Base-by-base conservation (phyloP, 92 coral and sea anemone genomes). In the Umimayanthus chanpuru region DNA sequence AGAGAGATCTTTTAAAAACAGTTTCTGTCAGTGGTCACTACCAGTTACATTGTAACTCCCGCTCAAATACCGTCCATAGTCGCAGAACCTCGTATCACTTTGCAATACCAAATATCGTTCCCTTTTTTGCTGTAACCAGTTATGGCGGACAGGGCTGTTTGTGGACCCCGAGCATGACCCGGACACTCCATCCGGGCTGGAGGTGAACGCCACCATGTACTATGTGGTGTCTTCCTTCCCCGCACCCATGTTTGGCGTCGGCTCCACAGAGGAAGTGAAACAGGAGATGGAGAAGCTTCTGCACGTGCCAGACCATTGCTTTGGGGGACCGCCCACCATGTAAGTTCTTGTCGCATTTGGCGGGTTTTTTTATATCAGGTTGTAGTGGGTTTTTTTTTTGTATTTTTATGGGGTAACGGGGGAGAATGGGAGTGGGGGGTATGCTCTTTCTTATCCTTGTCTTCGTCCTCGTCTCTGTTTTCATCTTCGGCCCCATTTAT, bases 301-400 rank as follows among this genome's bases (percentile, higher is more conserved):
- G 36, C 96, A 95, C 76, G 90, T 93, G 86, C 99, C 99, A 58
- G 99, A 96, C 56, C 96, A 93, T 92, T 97, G 99, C 89, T 97
- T 95, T 86, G 94, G 98, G 32, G 99, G 99, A 7, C 98, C 98
- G 3, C 99, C 99, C n/a, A 94, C 99, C 56, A 97, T 97, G 99
- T 97, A 90, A 92, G 99, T 88, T 65, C 36, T 32, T 55, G 23
- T 23, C 26, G 26, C 9, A 2, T 55, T 79, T 38, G 50, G 10
- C 12, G 11, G 50, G 25, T 1, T 32, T 18, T 43, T 30, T 16
- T 74, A 5, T 85, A 15, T 36, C 64, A 11, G 9, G 9, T 41
- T 41, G 44, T 6, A 41, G 5, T 41, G n/a, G n/a, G n/a, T n/a
- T n/a, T n/a, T n/a, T 41, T 41, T 41, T 41, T 4, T 41, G 4